phyloP scores from a whole-genome alignment of 1,140 invertebrate species.

The Leucophenga varia region DNA sequence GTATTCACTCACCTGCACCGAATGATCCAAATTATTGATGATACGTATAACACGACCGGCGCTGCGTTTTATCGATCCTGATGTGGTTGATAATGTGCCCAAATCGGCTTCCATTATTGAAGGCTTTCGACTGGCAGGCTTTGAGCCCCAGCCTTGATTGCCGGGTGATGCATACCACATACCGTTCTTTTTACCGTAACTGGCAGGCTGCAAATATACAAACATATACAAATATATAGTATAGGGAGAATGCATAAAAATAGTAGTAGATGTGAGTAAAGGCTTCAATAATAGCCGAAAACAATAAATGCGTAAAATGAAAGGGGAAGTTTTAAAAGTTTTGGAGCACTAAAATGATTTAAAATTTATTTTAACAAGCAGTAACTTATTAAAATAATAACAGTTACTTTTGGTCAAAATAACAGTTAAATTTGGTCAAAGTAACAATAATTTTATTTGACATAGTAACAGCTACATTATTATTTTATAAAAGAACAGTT shows the following conservation, averaged over 20 bases:
- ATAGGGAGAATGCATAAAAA: constrained; percentile 2
- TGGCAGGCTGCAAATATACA: constrained; percentile 66
- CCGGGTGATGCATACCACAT: constrained; percentile 77
- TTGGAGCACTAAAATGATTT: background rate
- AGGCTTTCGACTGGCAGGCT: constrained; percentile 68
- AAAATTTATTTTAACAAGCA: constrained; percentile 1
- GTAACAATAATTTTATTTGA: too few species aligned
- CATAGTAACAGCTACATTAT: too few species aligned
- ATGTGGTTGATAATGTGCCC: constrained; percentile 63
- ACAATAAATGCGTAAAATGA: constrained; percentile 41
- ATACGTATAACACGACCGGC: constrained; percentile 85
- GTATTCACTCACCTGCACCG: constrained; percentile 71
- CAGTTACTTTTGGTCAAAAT: too few species aligned
- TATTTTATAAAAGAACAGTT: too few species aligned
- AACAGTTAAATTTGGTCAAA: too few species aligned
- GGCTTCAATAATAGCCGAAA: constrained; percentile 1
- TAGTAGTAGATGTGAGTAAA: constrained; percentile 7
- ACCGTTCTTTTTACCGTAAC: constrained; percentile 84
- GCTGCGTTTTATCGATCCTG: constrained; percentile 70
- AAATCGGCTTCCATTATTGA: constrained; percentile 74
- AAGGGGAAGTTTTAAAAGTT: constrained; percentile 20
- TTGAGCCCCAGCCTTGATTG: constrained; percentile 59
- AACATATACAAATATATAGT: constrained; percentile 4
- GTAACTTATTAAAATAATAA: too few species aligned
- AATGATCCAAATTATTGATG: constrained; percentile 88